Conservation (phyloP, 2,888 invertebrate genomes). For the Pantelozetes paolii region DNA sequence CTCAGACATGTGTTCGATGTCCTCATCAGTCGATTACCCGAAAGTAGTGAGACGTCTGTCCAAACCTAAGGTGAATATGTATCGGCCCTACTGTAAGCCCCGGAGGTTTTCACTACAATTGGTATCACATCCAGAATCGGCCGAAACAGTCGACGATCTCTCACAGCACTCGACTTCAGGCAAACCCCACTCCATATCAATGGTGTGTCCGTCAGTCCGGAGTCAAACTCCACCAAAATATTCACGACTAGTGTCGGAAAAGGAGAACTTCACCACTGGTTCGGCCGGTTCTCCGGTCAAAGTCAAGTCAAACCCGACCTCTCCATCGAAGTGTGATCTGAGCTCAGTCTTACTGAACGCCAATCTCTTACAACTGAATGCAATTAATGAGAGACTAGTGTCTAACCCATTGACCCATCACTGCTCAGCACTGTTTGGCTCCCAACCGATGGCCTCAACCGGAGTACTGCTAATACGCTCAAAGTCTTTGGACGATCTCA, state of each 20-base stretch:
- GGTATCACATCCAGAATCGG: slow-evolving; percentile 29
- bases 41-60: slow-evolving; percentile 2
- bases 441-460: slow-evolving; percentile 16
- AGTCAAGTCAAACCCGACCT: slow-evolving; percentile 33
- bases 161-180: background rate
- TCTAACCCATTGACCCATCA: background rate
- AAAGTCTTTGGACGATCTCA: slow-evolving; percentile 36
- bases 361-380: background rate
- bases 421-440: slow-evolving; percentile 12
- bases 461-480: slow-evolving; percentile 33
- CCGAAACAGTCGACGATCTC: slow-evolving; percentile 11
- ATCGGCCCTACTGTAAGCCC: slow-evolving; percentile 30
- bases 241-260: slow-evolving; percentile 23
- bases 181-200: background rate
- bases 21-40: slow-evolving; percentile 5
- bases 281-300: background rate
- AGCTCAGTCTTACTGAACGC: slow-evolving; percentile 18
- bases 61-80: slow-evolving; percentile 29
- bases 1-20: slow-evolving; percentile 12
- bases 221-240: slow-evolving; percentile 26
- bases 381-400: slow-evolving; percentile 20
- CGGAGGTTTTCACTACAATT: slow-evolving; percentile 11
- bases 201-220: background rate
- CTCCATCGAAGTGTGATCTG: slow-evolving; percentile 29
- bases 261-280: slow-evolving; percentile 19